Base-by-base conservation (phyloP, 1,140 invertebrate species). In the Nymphalis io region DNA sequence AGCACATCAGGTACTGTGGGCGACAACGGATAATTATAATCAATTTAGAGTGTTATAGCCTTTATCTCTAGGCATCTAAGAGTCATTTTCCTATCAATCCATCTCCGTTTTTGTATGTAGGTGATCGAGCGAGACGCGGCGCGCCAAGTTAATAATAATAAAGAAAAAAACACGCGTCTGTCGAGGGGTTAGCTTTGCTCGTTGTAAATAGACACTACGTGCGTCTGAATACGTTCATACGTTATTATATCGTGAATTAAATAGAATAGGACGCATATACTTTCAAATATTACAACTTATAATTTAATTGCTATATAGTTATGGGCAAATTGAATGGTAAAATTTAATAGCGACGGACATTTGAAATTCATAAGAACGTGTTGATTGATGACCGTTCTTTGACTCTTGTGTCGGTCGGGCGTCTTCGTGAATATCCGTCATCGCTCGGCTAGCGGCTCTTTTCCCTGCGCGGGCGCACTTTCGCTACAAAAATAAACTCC, bases 401-500 rank as follows among this genome's bases (percentile, higher is more conserved):
- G 78, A 80, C 10, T 60, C 57, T 73, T 75, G 74, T 58, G 10
- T 39, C 73, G 65, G 46, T 84, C 84, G 87, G 79, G 68, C 63
- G 66, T 62, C 76, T 59, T 89, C 87, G 87, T 75, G 38, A n/a
- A 73, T 83, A 73, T 86, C 76, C 85, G 87, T 20, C 59, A 60
- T 13, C 62, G 78, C 57, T 89, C 87, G 87, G 80, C 70, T 86
- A 88, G 85, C 83, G 84, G 82, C 74, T 85, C 82, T 84, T 85
- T 80, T 78, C 77, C 80, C 79, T 74, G 80, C 83, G 87, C 80
- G 60, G 67, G 84, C 82, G 79, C 83, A 79, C 87, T 87, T 87
- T 87, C 83, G 84, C 83, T 85, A 87, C 83, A 85, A 84, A 89
- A 88, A 89, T 89, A 89, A 87, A 87, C 80, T 89, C 85, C 85